Percentiles rank a stretch among this genome's conserved stretches.
Conservation (phyloP, 35 echinoderm and acorn worm genomes). For the Hemicentrotus pulcherrimus region DNA sequence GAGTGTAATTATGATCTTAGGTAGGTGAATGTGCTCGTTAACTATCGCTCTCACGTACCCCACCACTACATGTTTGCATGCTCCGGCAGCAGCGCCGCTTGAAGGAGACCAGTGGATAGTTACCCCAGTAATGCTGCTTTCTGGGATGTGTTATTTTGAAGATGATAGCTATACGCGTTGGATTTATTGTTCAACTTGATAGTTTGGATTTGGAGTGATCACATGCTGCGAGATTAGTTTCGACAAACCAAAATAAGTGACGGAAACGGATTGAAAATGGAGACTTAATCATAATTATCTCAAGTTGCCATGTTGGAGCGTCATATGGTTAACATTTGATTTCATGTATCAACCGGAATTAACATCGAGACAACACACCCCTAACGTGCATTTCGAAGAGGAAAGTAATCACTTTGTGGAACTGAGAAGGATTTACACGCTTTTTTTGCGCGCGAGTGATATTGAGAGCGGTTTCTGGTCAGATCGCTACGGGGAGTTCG, state of each 20-base stretch:
- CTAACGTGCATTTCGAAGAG: neutral
- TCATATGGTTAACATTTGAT: neutral
- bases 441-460: neutral
- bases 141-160: neutral
- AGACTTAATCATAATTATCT: neutral
- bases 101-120: neutral
- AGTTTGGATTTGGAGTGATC: neutral
- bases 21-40: neutral
- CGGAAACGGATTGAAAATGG: neutral
- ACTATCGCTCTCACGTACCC: neutral
- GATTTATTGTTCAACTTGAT: neutral
- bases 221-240: neutral
- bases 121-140: neutral
- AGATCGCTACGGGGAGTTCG: slow-evolving; percentile 5
- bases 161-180: neutral
- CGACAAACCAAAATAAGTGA: neutral
- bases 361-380: neutral
- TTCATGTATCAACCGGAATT: neutral
- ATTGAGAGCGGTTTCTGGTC: neutral
- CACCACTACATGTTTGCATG: neutral
- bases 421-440: neutral
- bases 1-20: neutral
- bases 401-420: neutral
- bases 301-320: neutral
- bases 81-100: neutral